Evolutionary conservation across 2,888 invertebrate genomes (phyloP).

Genomic region (Seira ritae): DNA sequence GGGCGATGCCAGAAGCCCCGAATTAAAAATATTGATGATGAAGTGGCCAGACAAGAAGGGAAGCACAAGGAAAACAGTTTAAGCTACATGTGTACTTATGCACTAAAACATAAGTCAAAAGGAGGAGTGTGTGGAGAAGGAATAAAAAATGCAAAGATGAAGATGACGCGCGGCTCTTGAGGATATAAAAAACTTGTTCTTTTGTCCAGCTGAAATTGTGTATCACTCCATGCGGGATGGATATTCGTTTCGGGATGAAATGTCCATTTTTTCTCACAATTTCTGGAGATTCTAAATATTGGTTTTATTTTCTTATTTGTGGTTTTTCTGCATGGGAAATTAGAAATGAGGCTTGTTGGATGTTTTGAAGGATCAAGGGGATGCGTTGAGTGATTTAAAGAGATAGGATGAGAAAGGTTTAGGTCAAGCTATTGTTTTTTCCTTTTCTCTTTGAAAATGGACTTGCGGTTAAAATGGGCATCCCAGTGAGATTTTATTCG

Average conservation of each 20-base stretch:
- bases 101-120: constrained; percentile 38
- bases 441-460: not conserved
- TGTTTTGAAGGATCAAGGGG: not conserved
- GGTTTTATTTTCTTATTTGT: constrained; percentile 16
- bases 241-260: not conserved
- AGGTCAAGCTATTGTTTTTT: not conserved
- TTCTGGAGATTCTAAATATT: not conserved
- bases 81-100: constrained; percentile 55
- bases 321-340: constrained; percentile 15
- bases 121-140: constrained; percentile 13
- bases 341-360: not conserved
- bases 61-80: constrained; percentile 61
- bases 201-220: not conserved
- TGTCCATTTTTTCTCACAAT: not conserved
- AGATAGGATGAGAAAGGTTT: not conserved
- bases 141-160: not conserved
- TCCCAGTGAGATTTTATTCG: not conserved
- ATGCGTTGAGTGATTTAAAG: constrained; percentile 42
- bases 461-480: not conserved
- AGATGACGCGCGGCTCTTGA: not conserved
- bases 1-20: constrained; percentile 44
- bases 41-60: constrained; percentile 29
- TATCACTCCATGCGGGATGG: not conserved
- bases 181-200: not conserved
- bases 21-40: constrained; percentile 38